Percentiles rank a stretch among this genome's conserved stretches.
phyloP scores from a whole-genome alignment of 2,888 invertebrate genomes.

The Cremastinae sp. region DNA sequence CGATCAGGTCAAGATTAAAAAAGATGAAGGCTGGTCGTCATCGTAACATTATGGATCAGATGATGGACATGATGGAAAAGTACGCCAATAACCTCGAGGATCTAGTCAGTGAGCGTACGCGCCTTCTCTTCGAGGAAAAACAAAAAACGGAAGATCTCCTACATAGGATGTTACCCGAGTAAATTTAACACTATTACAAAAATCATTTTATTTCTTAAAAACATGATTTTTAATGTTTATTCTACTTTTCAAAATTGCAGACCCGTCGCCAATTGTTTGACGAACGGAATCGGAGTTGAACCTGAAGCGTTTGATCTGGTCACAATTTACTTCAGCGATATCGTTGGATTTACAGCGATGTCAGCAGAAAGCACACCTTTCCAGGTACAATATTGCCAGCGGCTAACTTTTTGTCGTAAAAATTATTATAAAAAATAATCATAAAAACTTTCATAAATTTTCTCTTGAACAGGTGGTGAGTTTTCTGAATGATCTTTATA shows the following conservation, averaged over 20 bases:
- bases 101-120: constrained; percentile 94
- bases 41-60: constrained; percentile 96
- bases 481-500: constrained; percentile 98
- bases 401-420: neutral
- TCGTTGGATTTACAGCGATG: constrained; percentile 97
- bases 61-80: constrained; percentile 99
- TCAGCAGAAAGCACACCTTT: constrained; percentile 96
- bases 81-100: constrained; percentile 97
- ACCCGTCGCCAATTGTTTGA: constrained; percentile 93
- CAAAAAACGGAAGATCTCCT: constrained; percentile 95
- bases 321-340: constrained; percentile 98
- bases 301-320: constrained; percentile 96
- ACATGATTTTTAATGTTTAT: neutral
- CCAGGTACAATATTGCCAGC: constrained; percentile 82
- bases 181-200: constrained; percentile 73
- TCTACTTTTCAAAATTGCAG: constrained; percentile 80
- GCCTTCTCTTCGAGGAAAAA: constrained; percentile 94
- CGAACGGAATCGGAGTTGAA: constrained; percentile 93
- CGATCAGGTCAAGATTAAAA: constrained; percentile 90
- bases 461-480: constrained; percentile 88
- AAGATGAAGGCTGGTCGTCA: constrained; percentile 94
- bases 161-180: constrained; percentile 96
- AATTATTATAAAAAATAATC: neutral
- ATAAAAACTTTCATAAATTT: constrained; percentile 2
- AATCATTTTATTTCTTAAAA: neutral